Base-by-base conservation (phyloP, 37 sponge, comb jelly and placozoan species). In the Mnemiopsis leidyi region DNA sequence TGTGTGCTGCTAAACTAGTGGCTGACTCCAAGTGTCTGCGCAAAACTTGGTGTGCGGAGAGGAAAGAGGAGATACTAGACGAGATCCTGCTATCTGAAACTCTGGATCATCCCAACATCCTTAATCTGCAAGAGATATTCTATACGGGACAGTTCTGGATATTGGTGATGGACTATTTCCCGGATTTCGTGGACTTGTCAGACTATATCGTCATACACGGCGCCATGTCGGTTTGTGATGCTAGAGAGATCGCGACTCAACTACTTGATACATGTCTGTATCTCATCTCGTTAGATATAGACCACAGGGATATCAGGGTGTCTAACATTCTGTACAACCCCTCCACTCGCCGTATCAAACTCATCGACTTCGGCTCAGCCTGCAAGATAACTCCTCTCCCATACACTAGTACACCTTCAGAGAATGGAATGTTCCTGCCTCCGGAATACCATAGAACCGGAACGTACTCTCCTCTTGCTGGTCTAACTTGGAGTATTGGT, bases 351-450 rank as follows among this genome's bases (percentile, higher is more conserved):
- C 36, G 32, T 20, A 32, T 77, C 1, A 77, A 77, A 31, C 79
- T 77, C 73, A 71, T 71, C 23, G 73, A 71, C 25, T 71, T 71
- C 73, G 73, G 73, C 24, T 71, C 73, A 25, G n/a, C n/a, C n/a
- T n/a, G n/a, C n/a, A n/a, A n/a, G n/a, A n/a, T n/a, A n/a, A n/a
- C n/a, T n/a, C n/a, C n/a, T n/a, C n/a, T n/a, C n/a, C n/a, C n/a
- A n/a, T n/a, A n/a, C n/a, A n/a, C n/a, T n/a, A n/a, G n/a, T n/a
- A n/a, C n/a, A n/a, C n/a, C n/a, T n/a, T n/a, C n/a, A n/a, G n/a
- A n/a, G n/a, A n/a, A n/a, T n/a, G n/a, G n/a, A n/a, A n/a, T n/a
- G n/a, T n/a, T n/a, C n/a, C n/a, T n/a, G n/a, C n/a, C n/a, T n/a
- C n/a, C n/a, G n/a, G n/a, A n/a, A n/a, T n/a, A n/a, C n/a, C n/a